phyloP scores from a whole-genome alignment of 2,113 vertebrate species.

The Dolichallabes microphthalmus region DNA sequence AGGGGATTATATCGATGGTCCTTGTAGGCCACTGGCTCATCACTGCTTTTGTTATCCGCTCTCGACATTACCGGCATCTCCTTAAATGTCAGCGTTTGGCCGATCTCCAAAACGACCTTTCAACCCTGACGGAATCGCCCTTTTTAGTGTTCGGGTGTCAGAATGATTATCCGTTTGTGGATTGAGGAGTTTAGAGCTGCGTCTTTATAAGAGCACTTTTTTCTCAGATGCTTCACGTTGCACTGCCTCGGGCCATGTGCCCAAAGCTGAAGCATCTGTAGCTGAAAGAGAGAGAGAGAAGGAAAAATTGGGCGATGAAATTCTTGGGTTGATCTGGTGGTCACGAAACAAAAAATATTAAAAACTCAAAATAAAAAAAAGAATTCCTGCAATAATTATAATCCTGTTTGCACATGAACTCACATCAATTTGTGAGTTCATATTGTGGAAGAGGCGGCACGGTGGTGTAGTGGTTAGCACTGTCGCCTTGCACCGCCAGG shows the following conservation, averaged over 20 bases:
- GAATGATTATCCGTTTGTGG: constrained; percentile 38
- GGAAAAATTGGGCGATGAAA: neutral
- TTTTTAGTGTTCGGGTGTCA: constrained; percentile 33
- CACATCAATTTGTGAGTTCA: no score
- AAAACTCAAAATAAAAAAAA: neutral
- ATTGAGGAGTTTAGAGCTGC: constrained; percentile 20
- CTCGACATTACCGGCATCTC: constrained; percentile 32
- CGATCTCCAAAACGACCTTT: constrained; percentile 36
- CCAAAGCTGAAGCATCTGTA: neutral
- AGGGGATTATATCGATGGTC: constrained; percentile 19
- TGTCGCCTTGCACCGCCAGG: no score
- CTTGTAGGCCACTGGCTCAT: constrained; percentile 14
- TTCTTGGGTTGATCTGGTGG: neutral
- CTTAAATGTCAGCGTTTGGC: constrained; percentile 49
- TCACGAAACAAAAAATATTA: neutral
- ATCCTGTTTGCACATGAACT: neutral
- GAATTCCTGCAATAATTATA: neutral
- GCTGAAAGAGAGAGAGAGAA: neutral
- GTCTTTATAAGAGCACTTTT: constrained; percentile 35
- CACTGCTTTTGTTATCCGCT: constrained; percentile 38
- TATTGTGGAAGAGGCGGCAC: constrained; percentile 2
- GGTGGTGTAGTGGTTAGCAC: no score
- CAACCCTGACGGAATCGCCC: constrained; percentile 42
- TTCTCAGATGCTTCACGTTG: neutral
- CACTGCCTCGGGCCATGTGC: neutral